A percentile compares a stretch with the other conserved stretches of the same genome.
phyloP scores from a whole-genome alignment of 2,888 invertebrate genomes.

The Stictocephala bisonia region DNA sequence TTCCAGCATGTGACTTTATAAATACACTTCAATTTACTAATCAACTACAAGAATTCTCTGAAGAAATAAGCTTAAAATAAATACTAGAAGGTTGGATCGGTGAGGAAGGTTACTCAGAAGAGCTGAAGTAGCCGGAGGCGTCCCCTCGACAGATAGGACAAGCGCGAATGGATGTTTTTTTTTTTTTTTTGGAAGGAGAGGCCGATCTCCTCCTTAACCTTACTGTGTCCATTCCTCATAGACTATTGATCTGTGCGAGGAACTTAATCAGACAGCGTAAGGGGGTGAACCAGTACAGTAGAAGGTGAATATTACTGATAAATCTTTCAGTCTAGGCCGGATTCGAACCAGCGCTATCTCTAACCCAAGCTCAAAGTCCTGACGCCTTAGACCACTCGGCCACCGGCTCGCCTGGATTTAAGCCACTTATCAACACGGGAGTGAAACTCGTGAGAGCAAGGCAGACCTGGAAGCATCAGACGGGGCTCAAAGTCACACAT shows the following conservation, averaged over 20 bases:
- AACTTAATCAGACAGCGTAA: no score
- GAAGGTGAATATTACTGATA: no score
- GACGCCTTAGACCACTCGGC: no score
- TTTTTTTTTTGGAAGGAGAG: no score
- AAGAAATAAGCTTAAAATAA: constrained; percentile 21
- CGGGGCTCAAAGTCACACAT: constrained; percentile 97
- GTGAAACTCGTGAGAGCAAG: constrained; percentile 97
- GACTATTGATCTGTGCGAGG: no score
- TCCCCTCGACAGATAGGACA: constrained; percentile 97
- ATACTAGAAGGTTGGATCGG: constrained; percentile 5
- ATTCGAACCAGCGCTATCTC: no score
- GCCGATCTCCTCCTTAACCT: no score
- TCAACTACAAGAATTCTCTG: background rate
- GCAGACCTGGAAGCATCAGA: constrained; percentile 89
- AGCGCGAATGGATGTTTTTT: constrained; percentile 94
- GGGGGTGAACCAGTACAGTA: no score
- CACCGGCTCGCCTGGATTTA: no score
- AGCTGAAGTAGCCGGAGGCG: constrained; percentile 66
- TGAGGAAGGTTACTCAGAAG: constrained; percentile 42
- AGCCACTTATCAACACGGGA: constrained; percentile 98
- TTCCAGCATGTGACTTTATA: background rate
- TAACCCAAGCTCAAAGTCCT: no score
- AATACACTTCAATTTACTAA: constrained; percentile 15
- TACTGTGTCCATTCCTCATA: no score
- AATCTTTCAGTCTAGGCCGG: no score